phyloP scores from a whole-genome alignment of 2,888 invertebrate species.

The Ephialtes manifestator region DNA sequence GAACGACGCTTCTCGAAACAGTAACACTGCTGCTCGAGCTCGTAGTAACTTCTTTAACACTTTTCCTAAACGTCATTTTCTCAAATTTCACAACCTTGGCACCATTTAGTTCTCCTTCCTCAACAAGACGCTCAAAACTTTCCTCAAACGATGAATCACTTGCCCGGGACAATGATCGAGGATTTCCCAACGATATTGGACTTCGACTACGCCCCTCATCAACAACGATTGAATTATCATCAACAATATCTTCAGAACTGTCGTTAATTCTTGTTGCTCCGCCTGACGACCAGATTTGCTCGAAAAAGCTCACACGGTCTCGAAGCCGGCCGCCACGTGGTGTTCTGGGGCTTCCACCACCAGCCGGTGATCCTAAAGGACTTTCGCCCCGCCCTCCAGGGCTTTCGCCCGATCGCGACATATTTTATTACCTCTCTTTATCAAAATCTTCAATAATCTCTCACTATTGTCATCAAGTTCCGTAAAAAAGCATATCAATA shows the following conservation, averaged over 20 bases:
- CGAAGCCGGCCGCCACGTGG: conserved; percentile 87
- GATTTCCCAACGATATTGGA: conserved; percentile 84
- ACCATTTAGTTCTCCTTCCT: conserved; percentile 90
- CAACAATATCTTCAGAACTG: conserved; percentile 84
- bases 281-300: conserved; percentile 91
- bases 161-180: conserved; percentile 80
- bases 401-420: conserved; percentile 74
- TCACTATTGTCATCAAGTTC: background rate
- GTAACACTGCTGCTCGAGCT: conserved; percentile 64
- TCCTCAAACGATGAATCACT: conserved; percentile 86
- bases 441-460: no score
- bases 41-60: conserved; percentile 87
- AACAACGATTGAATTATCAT: conserved; percentile 69
- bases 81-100: conserved; percentile 91
- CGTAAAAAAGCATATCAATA: no score
- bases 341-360: conserved; percentile 81
- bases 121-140: conserved; percentile 87
- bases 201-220: conserved; percentile 75
- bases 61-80: conserved; percentile 89
- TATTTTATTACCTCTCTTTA: no score
- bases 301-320: conserved; percentile 93
- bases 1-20: conserved; percentile 8
- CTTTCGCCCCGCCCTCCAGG: conserved; percentile 71
- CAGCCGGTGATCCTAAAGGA: conserved; percentile 69
- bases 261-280: conserved; percentile 65